phyloP scores from a whole-genome alignment of 2,797 vertebrate genomes.

The Aldrovandia affinis region DNA sequence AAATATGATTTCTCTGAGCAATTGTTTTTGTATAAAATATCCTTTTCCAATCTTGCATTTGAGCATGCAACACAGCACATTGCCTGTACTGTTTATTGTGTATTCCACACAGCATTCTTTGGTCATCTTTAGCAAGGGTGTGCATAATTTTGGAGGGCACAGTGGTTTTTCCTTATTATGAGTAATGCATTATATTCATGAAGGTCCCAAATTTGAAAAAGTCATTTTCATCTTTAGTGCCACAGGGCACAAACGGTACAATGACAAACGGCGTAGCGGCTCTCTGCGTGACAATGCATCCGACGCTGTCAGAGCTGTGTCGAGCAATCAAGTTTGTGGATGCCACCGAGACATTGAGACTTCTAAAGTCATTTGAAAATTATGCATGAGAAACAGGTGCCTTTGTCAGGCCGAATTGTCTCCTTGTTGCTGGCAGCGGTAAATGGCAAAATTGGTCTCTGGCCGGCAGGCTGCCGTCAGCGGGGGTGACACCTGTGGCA shows the following conservation, averaged over 20 bases:
- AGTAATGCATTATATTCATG: constrained; percentile 5
- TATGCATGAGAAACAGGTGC: constrained; percentile 23
- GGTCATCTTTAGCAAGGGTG: too few relatives aligned
- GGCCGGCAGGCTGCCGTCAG: neutral
- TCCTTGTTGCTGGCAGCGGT: neutral
- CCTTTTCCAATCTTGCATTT: too few relatives aligned
- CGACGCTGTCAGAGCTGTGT: constrained; percentile 36
- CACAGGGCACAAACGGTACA: constrained; percentile 41
- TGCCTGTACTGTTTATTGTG: too few relatives aligned
- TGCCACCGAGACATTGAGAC: constrained; percentile 30
- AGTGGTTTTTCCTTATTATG: too few relatives aligned
- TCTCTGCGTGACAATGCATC: constrained; percentile 34
- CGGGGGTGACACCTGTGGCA: neutral
- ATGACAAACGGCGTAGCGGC: constrained; percentile 35
- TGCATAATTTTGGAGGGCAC: too few relatives aligned
- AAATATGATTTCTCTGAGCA: too few relatives aligned
- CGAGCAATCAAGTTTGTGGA: constrained; percentile 42
- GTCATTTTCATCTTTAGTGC: constrained; percentile 40
- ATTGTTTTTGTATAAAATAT: too few relatives aligned
- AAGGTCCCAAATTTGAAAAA: neutral
- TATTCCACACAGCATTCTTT: too few relatives aligned
- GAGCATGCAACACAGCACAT: too few relatives aligned
- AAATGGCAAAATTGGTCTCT: neutral
- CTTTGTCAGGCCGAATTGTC: neutral
- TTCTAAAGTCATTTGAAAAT: constrained; percentile 54